These are phyloP conservation scores for Thymelicus acteon DNA, from an alignment of 2,888 invertebrate genomes.

Conservation along the genomic window DNA sequence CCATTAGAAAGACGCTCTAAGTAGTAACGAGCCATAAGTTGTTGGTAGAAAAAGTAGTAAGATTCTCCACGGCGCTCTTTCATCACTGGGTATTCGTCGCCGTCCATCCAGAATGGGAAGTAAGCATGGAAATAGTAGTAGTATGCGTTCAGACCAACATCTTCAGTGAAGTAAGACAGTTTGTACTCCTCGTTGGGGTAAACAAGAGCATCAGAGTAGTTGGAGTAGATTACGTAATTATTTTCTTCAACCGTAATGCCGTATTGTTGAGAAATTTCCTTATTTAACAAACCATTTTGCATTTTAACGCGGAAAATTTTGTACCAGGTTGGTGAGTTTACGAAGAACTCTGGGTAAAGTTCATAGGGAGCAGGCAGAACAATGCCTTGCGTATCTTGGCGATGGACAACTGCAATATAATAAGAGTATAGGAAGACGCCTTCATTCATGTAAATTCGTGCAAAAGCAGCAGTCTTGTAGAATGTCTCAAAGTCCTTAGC, in stretches of 20 bases:
- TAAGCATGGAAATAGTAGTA: conserved; percentile 87
- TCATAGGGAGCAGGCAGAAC: conserved; percentile 89
- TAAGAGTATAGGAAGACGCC: conserved; percentile 86
- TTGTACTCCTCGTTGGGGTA: conserved; percentile 84
- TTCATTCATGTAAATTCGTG: conserved; percentile 85
- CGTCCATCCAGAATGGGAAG: conserved; percentile 87
- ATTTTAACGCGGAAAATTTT: conserved; percentile 73
- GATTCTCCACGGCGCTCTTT: conserved; percentile 87
- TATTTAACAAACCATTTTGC: conserved; percentile 59
- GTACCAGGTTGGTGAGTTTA: conserved; percentile 83
- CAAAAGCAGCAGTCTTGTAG: conserved; percentile 84
- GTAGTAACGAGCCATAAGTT: conserved; percentile 88
- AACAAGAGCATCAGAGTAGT: conserved; percentile 82
- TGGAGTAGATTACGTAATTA: conserved; percentile 79
- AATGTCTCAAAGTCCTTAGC: conserved; percentile 86
- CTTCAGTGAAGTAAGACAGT: conserved; percentile 88
- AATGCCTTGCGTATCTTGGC: conserved; percentile 83
- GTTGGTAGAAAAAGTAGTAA: conserved; percentile 87
- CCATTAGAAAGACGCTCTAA: conserved; percentile 88
- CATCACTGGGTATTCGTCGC: conserved; percentile 71
- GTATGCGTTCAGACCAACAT: conserved; percentile 87
- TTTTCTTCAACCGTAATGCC: conserved; percentile 72
- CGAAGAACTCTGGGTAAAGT: conserved; percentile 87
- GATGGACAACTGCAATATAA: conserved; percentile 85
- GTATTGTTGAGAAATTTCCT: conserved; percentile 60